Evolutionary conservation across 2,797 vertebrate species (phyloP).

Genomic region (Pipistrellus kuhlii): DNA sequence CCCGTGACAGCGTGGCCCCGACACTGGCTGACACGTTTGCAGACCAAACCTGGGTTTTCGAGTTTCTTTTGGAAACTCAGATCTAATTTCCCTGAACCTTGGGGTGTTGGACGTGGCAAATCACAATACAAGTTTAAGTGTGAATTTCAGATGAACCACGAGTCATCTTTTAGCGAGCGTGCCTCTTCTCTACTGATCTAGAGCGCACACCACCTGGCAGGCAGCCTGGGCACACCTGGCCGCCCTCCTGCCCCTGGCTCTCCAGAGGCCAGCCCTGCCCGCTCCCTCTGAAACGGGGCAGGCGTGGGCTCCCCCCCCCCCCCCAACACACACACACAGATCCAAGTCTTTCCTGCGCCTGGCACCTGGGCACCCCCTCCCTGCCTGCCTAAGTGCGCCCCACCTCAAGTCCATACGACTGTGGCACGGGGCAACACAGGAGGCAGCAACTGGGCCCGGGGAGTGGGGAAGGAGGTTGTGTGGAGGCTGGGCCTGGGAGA

Average conservation of each 20-base stretch:
- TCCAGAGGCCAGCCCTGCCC: background rate
- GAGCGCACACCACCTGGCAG: background rate
- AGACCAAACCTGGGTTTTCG: background rate
- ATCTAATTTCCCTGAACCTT: background rate
- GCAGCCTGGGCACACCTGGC: background rate
- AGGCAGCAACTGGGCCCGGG: too few species aligned
- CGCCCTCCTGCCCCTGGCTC: background rate
- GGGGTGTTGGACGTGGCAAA: background rate
- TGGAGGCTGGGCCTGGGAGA: accelerated
- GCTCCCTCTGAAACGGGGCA: background rate
- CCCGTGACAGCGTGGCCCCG: background rate
- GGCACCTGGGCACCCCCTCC: background rate
- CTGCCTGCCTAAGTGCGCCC: background rate
- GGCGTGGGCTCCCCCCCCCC: background rate
- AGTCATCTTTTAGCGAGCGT: background rate
- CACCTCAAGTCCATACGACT: too few species aligned
- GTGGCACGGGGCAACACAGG: too few species aligned
- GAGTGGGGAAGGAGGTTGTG: too few species aligned
- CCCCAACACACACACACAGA: background rate
- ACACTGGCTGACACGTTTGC: background rate
- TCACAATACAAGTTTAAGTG: background rate
- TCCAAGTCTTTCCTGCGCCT: accelerated
- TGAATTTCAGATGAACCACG: background rate
- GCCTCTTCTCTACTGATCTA: too few species aligned
- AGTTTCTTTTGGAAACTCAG: background rate